Evolutionary conservation across 2,113 vertebrate genomes (phyloP).

Genomic region (Dasyprocta punctata): DNA sequence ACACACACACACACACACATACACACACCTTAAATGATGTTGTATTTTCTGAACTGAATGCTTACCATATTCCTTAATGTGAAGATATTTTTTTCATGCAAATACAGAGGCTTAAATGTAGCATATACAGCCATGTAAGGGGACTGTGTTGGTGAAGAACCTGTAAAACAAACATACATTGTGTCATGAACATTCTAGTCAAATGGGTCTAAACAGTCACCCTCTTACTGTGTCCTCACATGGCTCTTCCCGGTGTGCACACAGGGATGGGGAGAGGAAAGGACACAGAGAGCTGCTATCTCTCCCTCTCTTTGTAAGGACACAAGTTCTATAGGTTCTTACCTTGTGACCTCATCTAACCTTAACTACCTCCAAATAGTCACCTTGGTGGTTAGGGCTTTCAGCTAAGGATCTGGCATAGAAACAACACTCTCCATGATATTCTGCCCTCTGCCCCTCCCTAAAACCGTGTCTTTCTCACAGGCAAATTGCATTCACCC

Average conservation of each 20-base stretch:
- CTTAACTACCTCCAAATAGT: background rate
- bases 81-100: slow-evolving; percentile 88
- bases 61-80: slow-evolving; percentile 91
- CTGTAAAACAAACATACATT: slow-evolving; percentile 74
- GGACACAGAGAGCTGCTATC: background rate
- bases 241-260: background rate
- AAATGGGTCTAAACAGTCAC: background rate
- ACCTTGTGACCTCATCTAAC: background rate
- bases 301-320: background rate
- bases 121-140: slow-evolving; percentile 89
- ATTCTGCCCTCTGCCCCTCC: background rate
- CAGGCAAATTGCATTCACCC: background rate
- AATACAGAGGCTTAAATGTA: slow-evolving; percentile 87
- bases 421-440: background rate
- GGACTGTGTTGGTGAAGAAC: slow-evolving; percentile 59
- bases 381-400: background rate
- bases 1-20: no score
- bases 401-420: background rate
- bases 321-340: background rate
- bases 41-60: background rate
- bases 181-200: background rate
- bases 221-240: background rate
- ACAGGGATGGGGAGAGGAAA: background rate
- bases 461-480: background rate
- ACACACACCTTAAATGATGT: background rate